Conservation (phyloP, 1,140 invertebrate species). For the Ceratosolen fusciceps region DNA sequence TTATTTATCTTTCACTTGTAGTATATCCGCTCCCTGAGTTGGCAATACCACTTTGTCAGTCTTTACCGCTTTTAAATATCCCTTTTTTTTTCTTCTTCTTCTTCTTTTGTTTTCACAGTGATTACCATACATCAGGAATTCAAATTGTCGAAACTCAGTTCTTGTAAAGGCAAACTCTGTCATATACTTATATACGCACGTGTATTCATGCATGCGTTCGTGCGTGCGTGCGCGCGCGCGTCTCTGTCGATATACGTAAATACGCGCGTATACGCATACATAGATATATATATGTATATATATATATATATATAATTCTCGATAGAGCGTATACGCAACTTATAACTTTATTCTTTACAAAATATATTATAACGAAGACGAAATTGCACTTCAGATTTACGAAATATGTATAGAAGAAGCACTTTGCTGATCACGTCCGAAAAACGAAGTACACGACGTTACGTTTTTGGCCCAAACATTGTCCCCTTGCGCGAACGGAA, state of each 20-base stretch:
- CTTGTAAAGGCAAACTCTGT: conserved; percentile 52
- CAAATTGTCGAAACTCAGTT: conserved; percentile 53
- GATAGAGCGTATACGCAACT: background rate
- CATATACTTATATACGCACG: conserved; percentile 6
- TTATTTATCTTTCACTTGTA: conserved; percentile 47
- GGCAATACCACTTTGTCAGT: conserved; percentile 67
- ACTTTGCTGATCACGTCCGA: conserved; percentile 47
- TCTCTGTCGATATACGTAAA: background rate
- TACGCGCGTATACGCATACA: background rate
- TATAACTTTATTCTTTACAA: conserved; percentile 42
- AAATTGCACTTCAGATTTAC: conserved; percentile 46
- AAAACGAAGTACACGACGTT: conserved; percentile 31
- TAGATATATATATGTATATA: background rate
- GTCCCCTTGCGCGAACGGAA: conserved; percentile 28
- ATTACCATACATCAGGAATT: conserved; percentile 56
- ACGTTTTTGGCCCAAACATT: conserved; percentile 42
- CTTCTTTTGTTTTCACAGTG: conserved; percentile 52
- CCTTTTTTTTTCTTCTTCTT: background rate
- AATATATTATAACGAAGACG: conserved; percentile 44
- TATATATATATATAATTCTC: background rate
- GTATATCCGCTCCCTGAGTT: conserved; percentile 66
- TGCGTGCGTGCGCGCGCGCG: background rate
- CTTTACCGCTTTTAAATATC: conserved; percentile 50
- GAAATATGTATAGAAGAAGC: conserved; percentile 46
- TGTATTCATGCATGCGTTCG: background rate